Evolutionary conservation across 2,113 vertebrate species (phyloP).

Genomic region (Prochilodus magdalenae): DNA sequence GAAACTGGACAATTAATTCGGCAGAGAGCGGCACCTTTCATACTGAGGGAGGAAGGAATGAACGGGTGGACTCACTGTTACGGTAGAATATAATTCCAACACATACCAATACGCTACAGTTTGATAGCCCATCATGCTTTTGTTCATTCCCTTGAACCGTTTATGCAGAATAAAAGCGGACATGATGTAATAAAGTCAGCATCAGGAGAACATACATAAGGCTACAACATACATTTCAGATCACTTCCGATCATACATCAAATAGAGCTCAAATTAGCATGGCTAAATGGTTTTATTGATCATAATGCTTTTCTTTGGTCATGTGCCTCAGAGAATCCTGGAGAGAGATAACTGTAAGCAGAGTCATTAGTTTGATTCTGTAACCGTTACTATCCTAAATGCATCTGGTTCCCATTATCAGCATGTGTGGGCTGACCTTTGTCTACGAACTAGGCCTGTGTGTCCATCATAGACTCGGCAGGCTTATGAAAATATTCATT

Average conservation of each 20-base stretch:
- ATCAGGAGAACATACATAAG: neutral
- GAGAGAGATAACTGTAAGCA: slow-evolving; percentile 56
- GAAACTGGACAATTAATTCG: neutral
- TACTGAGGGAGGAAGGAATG: neutral
- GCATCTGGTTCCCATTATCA: slow-evolving; percentile 78
- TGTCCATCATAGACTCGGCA: neutral
- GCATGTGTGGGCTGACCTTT: slow-evolving; percentile 68
- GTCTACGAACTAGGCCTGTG: neutral
- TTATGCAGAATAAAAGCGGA: too few species aligned
- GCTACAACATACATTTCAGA: neutral
- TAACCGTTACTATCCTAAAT: slow-evolving; percentile 68
- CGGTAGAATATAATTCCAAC: neutral
- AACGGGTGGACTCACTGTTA: neutral
- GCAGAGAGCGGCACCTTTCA: neutral
- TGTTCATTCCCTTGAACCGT: neutral
- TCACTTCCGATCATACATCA: neutral
- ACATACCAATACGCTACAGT: neutral
- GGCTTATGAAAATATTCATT: too few species aligned
- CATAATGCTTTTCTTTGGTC: neutral
- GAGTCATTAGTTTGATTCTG: slow-evolving; percentile 56
- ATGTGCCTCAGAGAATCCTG: neutral
- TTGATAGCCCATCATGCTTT: neutral
- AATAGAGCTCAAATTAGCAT: neutral
- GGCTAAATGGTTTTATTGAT: neutral
- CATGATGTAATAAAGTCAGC: too few species aligned